phyloP scores from a whole-genome alignment of 2,888 invertebrate genomes.

The Drosophila prolongata region DNA sequence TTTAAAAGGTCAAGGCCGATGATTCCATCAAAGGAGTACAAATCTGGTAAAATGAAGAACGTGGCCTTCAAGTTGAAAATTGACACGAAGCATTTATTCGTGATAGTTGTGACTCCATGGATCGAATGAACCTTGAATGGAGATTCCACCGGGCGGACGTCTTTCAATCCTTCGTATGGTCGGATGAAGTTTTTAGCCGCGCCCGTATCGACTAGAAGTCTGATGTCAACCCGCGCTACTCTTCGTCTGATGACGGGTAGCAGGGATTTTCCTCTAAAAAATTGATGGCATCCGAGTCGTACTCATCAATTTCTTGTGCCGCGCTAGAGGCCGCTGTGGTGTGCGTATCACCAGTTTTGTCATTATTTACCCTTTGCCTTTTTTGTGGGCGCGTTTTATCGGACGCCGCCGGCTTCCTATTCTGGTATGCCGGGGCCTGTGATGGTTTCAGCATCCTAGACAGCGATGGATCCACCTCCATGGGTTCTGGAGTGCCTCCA shows the following conservation, averaged over 20 bases:
- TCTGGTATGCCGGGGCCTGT: not conserved
- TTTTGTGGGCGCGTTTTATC: not conserved
- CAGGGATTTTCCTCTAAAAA: not conserved
- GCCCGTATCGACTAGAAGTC: too few relatives aligned
- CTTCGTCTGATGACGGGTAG: too few relatives aligned
- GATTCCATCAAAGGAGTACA: too few relatives aligned
- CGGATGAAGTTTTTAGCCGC: not conserved
- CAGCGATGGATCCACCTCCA: not conserved
- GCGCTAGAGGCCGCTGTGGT: not conserved
- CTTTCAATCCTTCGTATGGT: not conserved
- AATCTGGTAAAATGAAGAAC: too few relatives aligned
- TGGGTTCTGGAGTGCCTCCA: not conserved
- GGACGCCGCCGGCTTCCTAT: slow-evolving; percentile 1
- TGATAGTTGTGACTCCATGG: not conserved
- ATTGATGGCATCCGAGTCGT: slow-evolving; percentile 20
- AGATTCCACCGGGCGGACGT: not conserved
- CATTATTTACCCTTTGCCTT: not conserved
- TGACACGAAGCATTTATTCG: not conserved
- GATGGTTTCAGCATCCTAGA: not conserved
- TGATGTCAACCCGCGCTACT: too few relatives aligned
- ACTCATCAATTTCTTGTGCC: not conserved
- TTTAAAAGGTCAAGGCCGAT: too few relatives aligned
- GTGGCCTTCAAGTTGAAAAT: too few relatives aligned
- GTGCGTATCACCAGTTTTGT: not conserved
- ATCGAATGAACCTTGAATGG: too few relatives aligned